These are phyloP conservation scores for Penaeus japonicus DNA, from an alignment of 1,140 invertebrate genomes.

Conservation along the genomic window DNA sequence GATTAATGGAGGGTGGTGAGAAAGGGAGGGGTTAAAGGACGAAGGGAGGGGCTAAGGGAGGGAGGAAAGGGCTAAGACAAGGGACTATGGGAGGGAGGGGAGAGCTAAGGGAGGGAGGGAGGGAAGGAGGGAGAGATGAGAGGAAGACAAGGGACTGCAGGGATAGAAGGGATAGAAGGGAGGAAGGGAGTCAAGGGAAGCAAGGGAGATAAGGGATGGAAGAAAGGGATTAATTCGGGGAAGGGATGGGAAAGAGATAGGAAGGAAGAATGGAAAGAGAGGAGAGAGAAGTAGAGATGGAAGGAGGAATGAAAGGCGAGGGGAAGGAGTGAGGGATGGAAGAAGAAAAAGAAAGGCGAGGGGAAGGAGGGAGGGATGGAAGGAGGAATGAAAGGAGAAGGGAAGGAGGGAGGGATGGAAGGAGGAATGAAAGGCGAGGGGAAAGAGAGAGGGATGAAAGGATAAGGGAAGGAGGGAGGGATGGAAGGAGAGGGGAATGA, in stretches of 20 bases:
- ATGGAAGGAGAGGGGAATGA: not conserved
- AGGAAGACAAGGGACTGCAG: too few relatives aligned
- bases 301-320: not conserved
- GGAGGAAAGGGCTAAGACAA: not conserved
- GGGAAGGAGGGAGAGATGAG: not conserved
- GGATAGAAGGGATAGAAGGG: not conserved
- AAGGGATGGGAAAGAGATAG: too few relatives aligned
- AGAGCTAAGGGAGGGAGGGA: not conserved
- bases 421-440: not conserved
- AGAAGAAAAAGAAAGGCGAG: too few relatives aligned
- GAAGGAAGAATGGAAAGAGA: not conserved
- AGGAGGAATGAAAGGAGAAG: too few relatives aligned
- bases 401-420: not conserved
- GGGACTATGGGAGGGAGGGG: not conserved
- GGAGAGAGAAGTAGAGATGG: not conserved
- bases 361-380: too few relatives aligned
- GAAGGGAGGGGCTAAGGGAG: too few relatives aligned
- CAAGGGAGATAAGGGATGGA: too few relatives aligned
- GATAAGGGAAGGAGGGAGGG: not conserved
- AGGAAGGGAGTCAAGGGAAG: not conserved
- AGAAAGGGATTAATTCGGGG: not conserved
- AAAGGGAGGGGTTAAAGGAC: too few relatives aligned
- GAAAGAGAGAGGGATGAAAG: not conserved
- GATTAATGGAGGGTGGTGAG: not conserved
- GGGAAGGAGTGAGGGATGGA: conserved; percentile 36